phyloP scores from a whole-genome alignment of 2,113 vertebrate genomes.

The Phalacrocorax carbo region DNA sequence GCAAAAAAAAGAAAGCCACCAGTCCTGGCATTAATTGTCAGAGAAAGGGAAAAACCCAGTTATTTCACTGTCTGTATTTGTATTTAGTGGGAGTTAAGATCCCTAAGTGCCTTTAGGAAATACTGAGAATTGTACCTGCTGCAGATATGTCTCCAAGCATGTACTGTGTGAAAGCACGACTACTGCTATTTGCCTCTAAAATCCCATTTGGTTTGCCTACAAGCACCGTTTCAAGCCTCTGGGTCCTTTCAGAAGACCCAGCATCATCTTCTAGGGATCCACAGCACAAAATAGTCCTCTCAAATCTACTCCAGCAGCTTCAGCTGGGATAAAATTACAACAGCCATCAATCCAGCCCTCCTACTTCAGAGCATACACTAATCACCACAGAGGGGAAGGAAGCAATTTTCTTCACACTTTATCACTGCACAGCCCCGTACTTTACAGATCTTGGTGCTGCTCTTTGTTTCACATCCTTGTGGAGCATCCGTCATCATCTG shows the following conservation, averaged over 20 bases:
- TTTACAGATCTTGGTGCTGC: background rate
- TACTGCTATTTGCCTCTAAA: background rate
- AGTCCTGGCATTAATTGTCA: background rate
- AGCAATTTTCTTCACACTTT: slow-evolving; percentile 53
- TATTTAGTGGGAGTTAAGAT: background rate
- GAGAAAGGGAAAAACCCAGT: background rate
- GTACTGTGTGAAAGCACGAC: background rate
- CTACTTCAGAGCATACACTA: background rate
- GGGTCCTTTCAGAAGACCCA: background rate
- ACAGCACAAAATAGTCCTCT: background rate
- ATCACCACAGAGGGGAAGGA: slow-evolving; percentile 22
- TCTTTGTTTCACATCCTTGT: background rate
- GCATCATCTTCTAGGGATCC: background rate
- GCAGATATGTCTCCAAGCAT: background rate
- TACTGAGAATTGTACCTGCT: background rate
- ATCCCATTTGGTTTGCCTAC: background rate
- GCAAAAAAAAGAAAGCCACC: background rate
- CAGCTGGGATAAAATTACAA: slow-evolving; percentile 4
- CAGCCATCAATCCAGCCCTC: background rate
- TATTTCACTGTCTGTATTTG: background rate
- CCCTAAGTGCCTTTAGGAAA: background rate
- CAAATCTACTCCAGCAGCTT: background rate
- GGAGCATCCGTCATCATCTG: background rate
- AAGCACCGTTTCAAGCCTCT: background rate
- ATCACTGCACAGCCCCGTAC: background rate